Conservation (phyloP, 2,797 vertebrate species). For the Myripristis murdjan region DNA sequence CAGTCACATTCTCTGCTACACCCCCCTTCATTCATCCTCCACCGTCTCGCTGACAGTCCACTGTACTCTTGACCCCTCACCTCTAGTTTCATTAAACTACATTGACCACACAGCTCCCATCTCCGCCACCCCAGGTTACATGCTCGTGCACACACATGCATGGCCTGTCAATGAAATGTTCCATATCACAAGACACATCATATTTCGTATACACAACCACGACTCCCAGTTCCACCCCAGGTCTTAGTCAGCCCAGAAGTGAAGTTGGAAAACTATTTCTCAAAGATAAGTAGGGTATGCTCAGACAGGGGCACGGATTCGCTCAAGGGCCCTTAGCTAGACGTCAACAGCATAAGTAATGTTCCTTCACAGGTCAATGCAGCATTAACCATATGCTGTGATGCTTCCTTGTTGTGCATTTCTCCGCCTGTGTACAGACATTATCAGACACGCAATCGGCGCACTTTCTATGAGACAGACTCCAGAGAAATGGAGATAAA, state of each 20-base stretch:
- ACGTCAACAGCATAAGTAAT: conserved; percentile 47
- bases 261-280: conserved; percentile 42
- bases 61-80: conserved; percentile 68
- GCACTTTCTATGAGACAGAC: not conserved
- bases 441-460: not conserved
- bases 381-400: conserved; percentile 37
- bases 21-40: conserved; percentile 32
- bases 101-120: conserved; percentile 38
- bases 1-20: conserved; percentile 30
- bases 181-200: not conserved
- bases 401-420: conserved; percentile 24
- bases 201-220: not conserved
- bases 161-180: conserved; percentile 60
- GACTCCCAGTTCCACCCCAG: not conserved
- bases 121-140: conserved; percentile 21
- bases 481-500: not conserved
- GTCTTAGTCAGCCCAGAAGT: conserved; percentile 23
- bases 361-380: conserved; percentile 61
- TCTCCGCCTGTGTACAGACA: not conserved
- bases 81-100: conserved; percentile 72
- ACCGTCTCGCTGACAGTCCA: conserved; percentile 45
- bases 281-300: conserved; percentile 24
- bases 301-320: conserved; percentile 32
- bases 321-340: conserved; percentile 41
- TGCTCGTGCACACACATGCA: conserved; percentile 11